Evolutionary conservation across 2,888 invertebrate species (phyloP).

Genomic region (Polyommatus iphigenia): DNA sequence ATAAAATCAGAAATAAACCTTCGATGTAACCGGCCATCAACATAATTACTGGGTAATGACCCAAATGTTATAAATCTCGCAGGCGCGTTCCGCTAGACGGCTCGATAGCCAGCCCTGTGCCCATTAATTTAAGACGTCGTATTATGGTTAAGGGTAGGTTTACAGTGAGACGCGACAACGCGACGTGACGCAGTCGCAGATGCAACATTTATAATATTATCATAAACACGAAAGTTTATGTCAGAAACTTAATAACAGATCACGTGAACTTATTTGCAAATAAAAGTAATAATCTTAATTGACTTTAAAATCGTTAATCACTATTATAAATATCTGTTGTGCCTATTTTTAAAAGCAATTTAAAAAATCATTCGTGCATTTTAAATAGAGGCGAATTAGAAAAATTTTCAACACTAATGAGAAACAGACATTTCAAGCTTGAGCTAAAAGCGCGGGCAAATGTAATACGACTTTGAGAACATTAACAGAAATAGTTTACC

Average conservation of each 20-base stretch:
- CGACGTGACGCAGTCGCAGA: not conserved
- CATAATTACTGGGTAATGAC: slow-evolving; percentile 67
- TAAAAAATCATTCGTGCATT: not conserved
- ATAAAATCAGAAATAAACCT: slow-evolving; percentile 42
- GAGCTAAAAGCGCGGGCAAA: not conserved
- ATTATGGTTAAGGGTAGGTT: slow-evolving; percentile 28
- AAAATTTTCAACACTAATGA: not conserved
- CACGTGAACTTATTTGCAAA: too few species aligned
- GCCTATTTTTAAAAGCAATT: too few species aligned
- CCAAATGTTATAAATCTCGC: slow-evolving; percentile 60
- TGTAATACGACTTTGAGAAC: not conserved
- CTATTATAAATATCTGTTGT: too few species aligned
- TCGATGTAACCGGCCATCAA: slow-evolving; percentile 56
- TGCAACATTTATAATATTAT: too few species aligned
- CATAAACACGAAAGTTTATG: too few species aligned
- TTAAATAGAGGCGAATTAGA: not conserved
- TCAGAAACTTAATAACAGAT: too few species aligned
- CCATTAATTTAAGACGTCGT: slow-evolving; percentile 41
- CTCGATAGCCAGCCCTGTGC: slow-evolving; percentile 43
- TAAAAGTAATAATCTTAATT: too few species aligned
- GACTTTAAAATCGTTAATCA: too few species aligned
- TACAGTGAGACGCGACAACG: not conserved
- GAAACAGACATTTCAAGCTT: not conserved
- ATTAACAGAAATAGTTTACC: not conserved
- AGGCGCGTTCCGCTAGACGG: slow-evolving; percentile 39